These are phyloP conservation scores for Sminthurides aquaticus DNA, from an alignment of 2,888 invertebrate genomes.

Conservation along the genomic window DNA sequence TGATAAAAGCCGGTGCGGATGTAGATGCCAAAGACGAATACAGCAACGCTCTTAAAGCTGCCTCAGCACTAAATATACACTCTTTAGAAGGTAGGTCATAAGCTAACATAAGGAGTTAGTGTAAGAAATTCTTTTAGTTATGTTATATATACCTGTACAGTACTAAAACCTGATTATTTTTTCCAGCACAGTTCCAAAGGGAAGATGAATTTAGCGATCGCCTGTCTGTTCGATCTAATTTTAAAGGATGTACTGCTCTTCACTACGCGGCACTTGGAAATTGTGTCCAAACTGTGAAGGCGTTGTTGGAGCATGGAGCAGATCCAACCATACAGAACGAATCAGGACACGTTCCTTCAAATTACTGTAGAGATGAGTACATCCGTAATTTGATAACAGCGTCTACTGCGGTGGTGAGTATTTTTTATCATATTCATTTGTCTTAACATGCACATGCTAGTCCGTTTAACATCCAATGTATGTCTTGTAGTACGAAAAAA, in stretches of 20 bases:
- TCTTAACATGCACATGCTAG: too few relatives aligned
- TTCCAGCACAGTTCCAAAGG: conserved; percentile 52
- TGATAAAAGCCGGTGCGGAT: conserved; percentile 69
- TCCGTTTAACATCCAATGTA: too few relatives aligned
- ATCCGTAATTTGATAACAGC: conserved; percentile 58
- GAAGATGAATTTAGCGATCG: conserved; percentile 74
- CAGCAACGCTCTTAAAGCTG: conserved; percentile 60
- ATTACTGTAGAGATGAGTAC: conserved; percentile 62
- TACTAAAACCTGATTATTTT: too few relatives aligned
- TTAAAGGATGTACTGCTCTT: conserved; percentile 75
- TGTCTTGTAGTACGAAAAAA: conserved; percentile 50
- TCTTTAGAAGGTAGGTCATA: conserved; percentile 59
- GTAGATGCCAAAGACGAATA: conserved; percentile 69
- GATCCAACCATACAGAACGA: conserved; percentile 69
- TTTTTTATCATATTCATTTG: too few relatives aligned
- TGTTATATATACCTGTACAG: too few relatives aligned
- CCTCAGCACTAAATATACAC: conserved; percentile 60
- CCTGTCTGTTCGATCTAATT: conserved; percentile 59
- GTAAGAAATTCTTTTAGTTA: too few relatives aligned
- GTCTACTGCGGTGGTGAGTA: conserved; percentile 45
- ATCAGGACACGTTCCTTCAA: conserved; percentile 65
- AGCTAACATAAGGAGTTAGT: neutral
- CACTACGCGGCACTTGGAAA: conserved; percentile 80
- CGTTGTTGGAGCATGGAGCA: conserved; percentile 65
- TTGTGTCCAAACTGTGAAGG: conserved; percentile 56